phyloP scores from a whole-genome alignment of 2,888 invertebrate genomes.

The Amblyjoppa proteus region DNA sequence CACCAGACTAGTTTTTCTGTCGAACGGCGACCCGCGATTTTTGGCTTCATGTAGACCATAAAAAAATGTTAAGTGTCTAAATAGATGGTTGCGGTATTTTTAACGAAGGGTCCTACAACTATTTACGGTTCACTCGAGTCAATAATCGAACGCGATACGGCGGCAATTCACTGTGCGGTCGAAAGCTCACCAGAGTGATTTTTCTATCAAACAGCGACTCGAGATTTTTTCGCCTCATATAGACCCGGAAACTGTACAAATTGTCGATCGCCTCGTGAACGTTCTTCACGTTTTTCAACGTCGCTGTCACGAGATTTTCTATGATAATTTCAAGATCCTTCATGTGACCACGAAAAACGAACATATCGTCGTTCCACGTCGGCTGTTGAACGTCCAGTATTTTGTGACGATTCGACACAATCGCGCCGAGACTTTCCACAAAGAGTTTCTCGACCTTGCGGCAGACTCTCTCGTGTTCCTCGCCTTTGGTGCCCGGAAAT shows the following conservation, averaged over 20 bases:
- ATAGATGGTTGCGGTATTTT: background rate
- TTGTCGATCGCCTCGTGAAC: conserved; percentile 93
- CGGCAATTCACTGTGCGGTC: background rate
- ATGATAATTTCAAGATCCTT: conserved; percentile 91
- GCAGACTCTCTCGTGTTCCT: conserved; percentile 89
- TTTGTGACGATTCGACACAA: conserved; percentile 87
- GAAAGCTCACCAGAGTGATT: conserved; percentile 86
- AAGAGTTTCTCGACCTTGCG: conserved; percentile 92
- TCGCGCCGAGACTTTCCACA: conserved; percentile 87
- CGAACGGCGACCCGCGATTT: conserved; percentile 89
- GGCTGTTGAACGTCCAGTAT: conserved; percentile 93
- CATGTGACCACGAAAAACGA: conserved; percentile 87
- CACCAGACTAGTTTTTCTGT: conserved; percentile 89
- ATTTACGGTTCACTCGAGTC: background rate
- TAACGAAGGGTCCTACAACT: background rate
- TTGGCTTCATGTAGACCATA: conserved; percentile 90
- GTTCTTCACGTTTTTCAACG: conserved; percentile 92
- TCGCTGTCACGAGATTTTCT: conserved; percentile 92
- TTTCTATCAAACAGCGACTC: conserved; percentile 90
- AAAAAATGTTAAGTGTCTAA: too few species aligned
- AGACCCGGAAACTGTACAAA: conserved; percentile 91
- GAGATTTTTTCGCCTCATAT: conserved; percentile 91
- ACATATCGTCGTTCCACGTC: conserved; percentile 93
- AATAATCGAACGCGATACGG: background rate
- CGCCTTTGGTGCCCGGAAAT: conserved; percentile 91